Percentiles rank a stretch among this genome's conserved stretches.
These are phyloP conservation scores for Macroramphosus scolopax DNA, from an alignment of 2,797 vertebrate genomes.

Conservation along the genomic window DNA sequence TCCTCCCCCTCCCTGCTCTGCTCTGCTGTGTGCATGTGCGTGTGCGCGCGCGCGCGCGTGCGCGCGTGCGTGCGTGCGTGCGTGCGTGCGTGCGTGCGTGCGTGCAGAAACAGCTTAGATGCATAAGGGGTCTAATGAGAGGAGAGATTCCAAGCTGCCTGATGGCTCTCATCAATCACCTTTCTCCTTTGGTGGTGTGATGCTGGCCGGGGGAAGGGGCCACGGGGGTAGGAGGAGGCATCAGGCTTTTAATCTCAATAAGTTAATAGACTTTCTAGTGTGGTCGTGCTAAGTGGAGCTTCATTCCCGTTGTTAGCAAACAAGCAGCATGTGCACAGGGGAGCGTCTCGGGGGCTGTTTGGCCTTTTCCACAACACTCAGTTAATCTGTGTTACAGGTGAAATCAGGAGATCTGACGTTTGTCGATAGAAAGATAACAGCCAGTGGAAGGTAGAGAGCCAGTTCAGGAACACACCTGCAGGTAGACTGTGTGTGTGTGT, in stretches of 20 bases:
- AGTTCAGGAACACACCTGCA: slow-evolving; percentile 28
- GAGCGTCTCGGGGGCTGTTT: slow-evolving; percentile 34
- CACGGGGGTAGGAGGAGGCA: slow-evolving; percentile 53
- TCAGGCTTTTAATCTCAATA: slow-evolving; percentile 83
- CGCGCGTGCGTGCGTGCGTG: too few relatives aligned
- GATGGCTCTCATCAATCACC: slow-evolving; percentile 83
- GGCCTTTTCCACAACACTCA: slow-evolving; percentile 51
- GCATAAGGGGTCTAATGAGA: slow-evolving; percentile 78
- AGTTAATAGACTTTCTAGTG: slow-evolving; percentile 77
- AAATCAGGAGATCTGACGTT: slow-evolving; percentile 52
- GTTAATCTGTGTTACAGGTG: slow-evolving; percentile 49
- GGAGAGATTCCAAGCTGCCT: slow-evolving; percentile 76
- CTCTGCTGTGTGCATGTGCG: too few relatives aligned
- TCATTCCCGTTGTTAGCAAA: slow-evolving; percentile 60
- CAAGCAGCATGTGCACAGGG: slow-evolving; percentile 47
- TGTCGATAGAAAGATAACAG: slow-evolving; percentile 48
- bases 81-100: too few relatives aligned
- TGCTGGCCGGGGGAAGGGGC: slow-evolving; percentile 46
- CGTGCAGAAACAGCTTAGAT: slow-evolving; percentile 58
- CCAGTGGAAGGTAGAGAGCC: slow-evolving; percentile 39
- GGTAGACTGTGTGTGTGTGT: too few relatives aligned
- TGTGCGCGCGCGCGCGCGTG: too few relatives aligned
- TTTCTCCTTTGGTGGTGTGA: slow-evolving; percentile 76
- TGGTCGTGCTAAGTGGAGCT: slow-evolving; percentile 57
- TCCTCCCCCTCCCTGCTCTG: slow-evolving; percentile 23